Percentiles rank a stretch among this genome's conserved stretches.
phyloP scores from a whole-genome alignment of 2,113 vertebrate genomes.

The Dendrocopos noguchii region DNA sequence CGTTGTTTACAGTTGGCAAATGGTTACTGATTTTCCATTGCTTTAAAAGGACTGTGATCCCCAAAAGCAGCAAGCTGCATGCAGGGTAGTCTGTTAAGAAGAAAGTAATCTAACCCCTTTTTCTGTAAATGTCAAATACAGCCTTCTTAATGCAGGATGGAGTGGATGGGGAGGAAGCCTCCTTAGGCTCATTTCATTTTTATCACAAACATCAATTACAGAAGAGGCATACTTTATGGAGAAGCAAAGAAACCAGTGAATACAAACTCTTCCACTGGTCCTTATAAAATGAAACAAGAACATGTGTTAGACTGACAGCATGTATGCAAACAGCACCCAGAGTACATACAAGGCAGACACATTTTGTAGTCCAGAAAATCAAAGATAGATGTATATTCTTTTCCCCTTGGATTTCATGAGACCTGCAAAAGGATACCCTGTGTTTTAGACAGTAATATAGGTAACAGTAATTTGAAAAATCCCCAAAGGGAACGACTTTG shows the following conservation, averaged over 20 bases:
- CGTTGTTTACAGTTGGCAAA: neutral
- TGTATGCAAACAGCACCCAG: neutral
- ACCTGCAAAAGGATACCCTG: neutral
- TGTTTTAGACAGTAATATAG: neutral
- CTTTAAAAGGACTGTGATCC: neutral
- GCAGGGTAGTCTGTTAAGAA: neutral
- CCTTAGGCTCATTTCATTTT: slow-evolving; percentile 11
- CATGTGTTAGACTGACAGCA: slow-evolving; percentile 52
- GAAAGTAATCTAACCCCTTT: neutral
- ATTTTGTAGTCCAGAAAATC: slow-evolving; percentile 1
- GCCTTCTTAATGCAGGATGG: neutral
- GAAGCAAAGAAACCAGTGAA: slow-evolving; percentile 21
- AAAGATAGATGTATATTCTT: neutral
- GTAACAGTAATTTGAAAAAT: neutral
- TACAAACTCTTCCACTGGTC: slow-evolving; percentile 35
- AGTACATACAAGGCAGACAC: neutral
- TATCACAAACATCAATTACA: slow-evolving; percentile 18
- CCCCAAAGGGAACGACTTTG: neutral
- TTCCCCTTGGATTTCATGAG: neutral
- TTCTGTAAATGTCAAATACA: neutral
- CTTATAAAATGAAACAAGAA: slow-evolving; percentile 65
- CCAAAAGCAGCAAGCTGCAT: neutral
- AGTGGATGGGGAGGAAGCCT: neutral
- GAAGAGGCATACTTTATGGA: slow-evolving; percentile 23
- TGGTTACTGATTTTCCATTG: neutral